Evolutionary conservation across 2,888 invertebrate genomes (phyloP).

Genomic region (Lycaena phlaeas): DNA sequence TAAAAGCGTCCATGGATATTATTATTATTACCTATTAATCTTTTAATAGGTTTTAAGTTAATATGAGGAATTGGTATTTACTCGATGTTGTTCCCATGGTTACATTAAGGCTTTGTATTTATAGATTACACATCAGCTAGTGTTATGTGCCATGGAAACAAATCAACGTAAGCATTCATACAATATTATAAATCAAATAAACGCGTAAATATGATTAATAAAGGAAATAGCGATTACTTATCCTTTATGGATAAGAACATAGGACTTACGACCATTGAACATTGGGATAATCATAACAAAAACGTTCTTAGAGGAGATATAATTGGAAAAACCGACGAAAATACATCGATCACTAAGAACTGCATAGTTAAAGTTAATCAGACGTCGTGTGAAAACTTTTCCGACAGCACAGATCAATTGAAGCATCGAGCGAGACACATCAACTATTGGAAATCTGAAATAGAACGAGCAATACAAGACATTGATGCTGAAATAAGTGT

Average conservation of each 20-base stretch:
- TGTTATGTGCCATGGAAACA: neutral
- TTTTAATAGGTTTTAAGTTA: too few species aligned
- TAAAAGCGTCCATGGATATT: too few species aligned
- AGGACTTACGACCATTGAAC: constrained; percentile 39
- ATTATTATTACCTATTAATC: too few species aligned
- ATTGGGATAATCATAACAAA: constrained; percentile 55
- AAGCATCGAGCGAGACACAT: constrained; percentile 54
- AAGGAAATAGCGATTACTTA: constrained; percentile 45
- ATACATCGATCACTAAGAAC: constrained; percentile 57
- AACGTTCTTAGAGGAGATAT: constrained; percentile 54
- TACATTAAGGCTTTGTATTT: too few species aligned
- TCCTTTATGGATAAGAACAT: constrained; percentile 47
- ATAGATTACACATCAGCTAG: too few species aligned
- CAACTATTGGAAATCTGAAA: constrained; percentile 59
- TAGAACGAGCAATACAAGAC: constrained; percentile 55
- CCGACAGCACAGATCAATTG: constrained; percentile 55
- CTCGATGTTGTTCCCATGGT: neutral
- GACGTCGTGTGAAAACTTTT: constrained; percentile 49
- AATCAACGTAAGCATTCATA: neutral
- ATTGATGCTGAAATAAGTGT: constrained; percentile 52
- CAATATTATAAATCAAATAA: too few species aligned
- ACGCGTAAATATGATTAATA: constrained; percentile 32
- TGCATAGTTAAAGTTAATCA: constrained; percentile 61
- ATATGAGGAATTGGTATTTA: neutral
- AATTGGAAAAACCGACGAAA: constrained; percentile 48